Percentiles rank a stretch among this genome's conserved stretches.
Evolutionary conservation across 2,888 invertebrate genomes (phyloP).

Genomic region (Drosophila recens): DNA sequence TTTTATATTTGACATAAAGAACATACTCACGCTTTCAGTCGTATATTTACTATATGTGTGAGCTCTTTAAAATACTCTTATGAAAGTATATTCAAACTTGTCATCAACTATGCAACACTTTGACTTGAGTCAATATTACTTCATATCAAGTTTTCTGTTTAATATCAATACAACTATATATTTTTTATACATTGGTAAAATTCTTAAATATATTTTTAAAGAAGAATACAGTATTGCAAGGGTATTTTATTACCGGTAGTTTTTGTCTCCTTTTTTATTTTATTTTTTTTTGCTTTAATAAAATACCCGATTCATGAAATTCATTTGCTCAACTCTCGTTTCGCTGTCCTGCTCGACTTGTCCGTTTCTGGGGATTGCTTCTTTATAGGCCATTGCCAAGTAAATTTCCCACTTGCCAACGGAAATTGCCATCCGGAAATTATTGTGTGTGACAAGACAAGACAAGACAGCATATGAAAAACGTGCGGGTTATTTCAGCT

Average conservation of each 20-base stretch:
- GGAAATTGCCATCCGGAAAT: slow-evolving; percentile 59
- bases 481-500: slow-evolving; percentile 5
- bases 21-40: slow-evolving; percentile 7
- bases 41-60: neutral
- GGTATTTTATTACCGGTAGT: neutral
- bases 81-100: neutral
- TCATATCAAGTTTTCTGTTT: neutral
- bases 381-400: slow-evolving; percentile 57
- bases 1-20: slow-evolving; percentile 38
- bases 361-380: slow-evolving; percentile 17
- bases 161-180: neutral
- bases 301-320: slow-evolving; percentile 40
- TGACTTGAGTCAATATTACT: neutral
- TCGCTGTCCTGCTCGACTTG: slow-evolving; percentile 1
- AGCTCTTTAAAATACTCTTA: neutral
- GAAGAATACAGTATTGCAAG: neutral
- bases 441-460: slow-evolving; percentile 51
- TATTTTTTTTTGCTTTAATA: slow-evolving; percentile 26
- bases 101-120: neutral
- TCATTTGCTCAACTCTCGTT: slow-evolving; percentile 24
- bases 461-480: slow-evolving; percentile 19
- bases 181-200: neutral
- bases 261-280: neutral
- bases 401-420: slow-evolving; percentile 56
- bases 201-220: neutral